A percentile compares a stretch with the other conserved stretches of the same genome.
Conservation (phyloP, 2,113 vertebrate species). For the Gallinago media region DNA sequence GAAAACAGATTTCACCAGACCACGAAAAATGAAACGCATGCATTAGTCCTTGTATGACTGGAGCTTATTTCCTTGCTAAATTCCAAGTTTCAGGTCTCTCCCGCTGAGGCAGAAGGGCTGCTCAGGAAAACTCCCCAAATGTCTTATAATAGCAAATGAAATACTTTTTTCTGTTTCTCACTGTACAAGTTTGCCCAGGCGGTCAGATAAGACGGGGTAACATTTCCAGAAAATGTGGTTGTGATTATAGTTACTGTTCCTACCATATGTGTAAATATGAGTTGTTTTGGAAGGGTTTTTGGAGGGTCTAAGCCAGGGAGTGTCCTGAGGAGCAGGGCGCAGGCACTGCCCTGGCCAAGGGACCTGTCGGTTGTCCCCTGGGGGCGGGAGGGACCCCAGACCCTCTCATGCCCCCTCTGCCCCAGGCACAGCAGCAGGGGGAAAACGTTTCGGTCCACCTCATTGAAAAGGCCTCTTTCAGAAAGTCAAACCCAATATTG, state of each 20-base stretch:
- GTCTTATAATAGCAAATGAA: neutral
- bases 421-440: neutral
- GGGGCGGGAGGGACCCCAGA: neutral
- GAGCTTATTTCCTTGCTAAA: slow-evolving; percentile 42
- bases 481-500: accelerated
- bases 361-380: accelerated
- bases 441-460: accelerated
- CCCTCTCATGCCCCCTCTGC: accelerated
- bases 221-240: slow-evolving; percentile 2
- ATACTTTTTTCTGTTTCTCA: neutral
- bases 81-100: slow-evolving; percentile 27
- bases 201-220: neutral
- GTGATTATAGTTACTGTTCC: neutral
- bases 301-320: neutral
- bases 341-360: neutral
- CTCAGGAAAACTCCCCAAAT: neutral
- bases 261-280: neutral
- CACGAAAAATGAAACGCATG: slow-evolving; percentile 24
- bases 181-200: neutral
- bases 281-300: neutral
- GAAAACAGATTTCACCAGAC: slow-evolving; percentile 63
- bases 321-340: accelerated
- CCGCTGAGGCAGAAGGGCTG: neutral
- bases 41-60: neutral
- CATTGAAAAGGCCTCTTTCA: neutral